Evolutionary conservation across 2,888 invertebrate species (phyloP).

Genomic region (Drosophila anceps): DNA sequence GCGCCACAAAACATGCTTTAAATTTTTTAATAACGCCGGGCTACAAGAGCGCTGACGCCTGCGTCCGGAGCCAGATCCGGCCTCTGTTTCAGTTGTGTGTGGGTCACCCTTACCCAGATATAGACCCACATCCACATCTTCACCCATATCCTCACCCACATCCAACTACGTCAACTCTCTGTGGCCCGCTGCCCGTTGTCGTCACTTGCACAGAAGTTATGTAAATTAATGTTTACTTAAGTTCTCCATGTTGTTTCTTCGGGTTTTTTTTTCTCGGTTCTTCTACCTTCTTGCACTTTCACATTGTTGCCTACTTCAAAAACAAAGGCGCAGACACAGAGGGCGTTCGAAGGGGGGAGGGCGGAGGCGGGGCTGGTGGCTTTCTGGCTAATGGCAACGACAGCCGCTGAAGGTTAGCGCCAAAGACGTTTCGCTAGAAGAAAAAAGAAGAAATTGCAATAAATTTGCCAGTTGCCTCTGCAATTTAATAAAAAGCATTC

Average conservation of each 20-base stretch:
- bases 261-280: constrained; percentile 43
- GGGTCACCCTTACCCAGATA: constrained; percentile 5
- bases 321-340: constrained; percentile 73
- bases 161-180: constrained; percentile 20
- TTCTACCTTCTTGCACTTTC: constrained; percentile 72
- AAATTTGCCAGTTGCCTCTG: constrained; percentile 73
- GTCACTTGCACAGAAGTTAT: constrained; percentile 84
- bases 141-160: not conserved
- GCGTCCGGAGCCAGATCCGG: constrained; percentile 64
- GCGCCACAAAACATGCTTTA: constrained; percentile 83
- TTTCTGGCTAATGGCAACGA: constrained; percentile 68
- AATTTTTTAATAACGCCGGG: constrained; percentile 83
- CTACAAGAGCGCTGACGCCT: constrained; percentile 72
- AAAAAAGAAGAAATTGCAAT: constrained; percentile 66
- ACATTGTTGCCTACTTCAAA: constrained; percentile 79
- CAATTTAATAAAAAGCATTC: constrained; percentile 83
- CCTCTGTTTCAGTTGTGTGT: constrained; percentile 49
- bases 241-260: constrained; percentile 82
- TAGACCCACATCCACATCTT: constrained; percentile 3
- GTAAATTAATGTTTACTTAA: constrained; percentile 86
- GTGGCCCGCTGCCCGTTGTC: constrained; percentile 59
- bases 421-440: constrained; percentile 36
- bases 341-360: constrained; percentile 8
- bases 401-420: constrained; percentile 59
- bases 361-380: constrained; percentile 20